Conservation (phyloP, 2,113 vertebrate genomes). For the Neogobius melanostomus region DNA sequence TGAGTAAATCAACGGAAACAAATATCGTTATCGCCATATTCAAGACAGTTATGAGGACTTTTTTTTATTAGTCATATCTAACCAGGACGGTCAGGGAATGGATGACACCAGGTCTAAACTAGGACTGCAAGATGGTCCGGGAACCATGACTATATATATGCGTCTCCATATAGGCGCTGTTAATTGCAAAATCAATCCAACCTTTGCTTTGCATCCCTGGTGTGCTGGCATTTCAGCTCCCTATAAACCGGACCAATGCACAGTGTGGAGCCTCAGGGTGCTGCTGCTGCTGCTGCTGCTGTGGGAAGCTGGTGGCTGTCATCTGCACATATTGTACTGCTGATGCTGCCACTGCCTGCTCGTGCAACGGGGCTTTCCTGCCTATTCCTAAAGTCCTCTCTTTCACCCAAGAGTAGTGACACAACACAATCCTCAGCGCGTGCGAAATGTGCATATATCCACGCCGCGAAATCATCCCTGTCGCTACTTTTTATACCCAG, state of each 20-base stretch:
- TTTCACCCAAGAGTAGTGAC: constrained; percentile 27
- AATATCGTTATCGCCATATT: too few relatives aligned
- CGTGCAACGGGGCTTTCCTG: constrained; percentile 38
- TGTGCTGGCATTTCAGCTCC: constrained; percentile 55
- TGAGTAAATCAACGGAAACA: too few relatives aligned
- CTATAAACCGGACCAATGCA: constrained; percentile 38
- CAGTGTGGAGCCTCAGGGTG: constrained; percentile 48
- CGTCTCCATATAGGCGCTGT: not conserved
- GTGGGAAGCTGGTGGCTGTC: constrained; percentile 59
- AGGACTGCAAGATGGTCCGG: too few relatives aligned
- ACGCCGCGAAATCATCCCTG: constrained; percentile 25
- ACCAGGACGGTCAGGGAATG: too few relatives aligned
- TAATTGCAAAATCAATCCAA: not conserved
- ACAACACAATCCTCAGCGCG: not conserved
- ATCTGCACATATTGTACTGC: constrained; percentile 63
- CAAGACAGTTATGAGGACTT: too few relatives aligned
- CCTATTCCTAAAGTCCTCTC: constrained; percentile 26
- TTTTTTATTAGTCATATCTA: too few relatives aligned
- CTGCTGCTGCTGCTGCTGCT: constrained; percentile 31
- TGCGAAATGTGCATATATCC: constrained; percentile 18
- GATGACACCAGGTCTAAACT: too few relatives aligned
- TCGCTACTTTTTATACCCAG: constrained; percentile 60
- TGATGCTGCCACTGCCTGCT: constrained; percentile 24
- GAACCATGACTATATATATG: too few relatives aligned
- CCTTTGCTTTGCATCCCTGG: not conserved